These are phyloP conservation scores for Furnarius figulus DNA, from an alignment of 2,113 vertebrate genomes.

Conservation along the genomic window DNA sequence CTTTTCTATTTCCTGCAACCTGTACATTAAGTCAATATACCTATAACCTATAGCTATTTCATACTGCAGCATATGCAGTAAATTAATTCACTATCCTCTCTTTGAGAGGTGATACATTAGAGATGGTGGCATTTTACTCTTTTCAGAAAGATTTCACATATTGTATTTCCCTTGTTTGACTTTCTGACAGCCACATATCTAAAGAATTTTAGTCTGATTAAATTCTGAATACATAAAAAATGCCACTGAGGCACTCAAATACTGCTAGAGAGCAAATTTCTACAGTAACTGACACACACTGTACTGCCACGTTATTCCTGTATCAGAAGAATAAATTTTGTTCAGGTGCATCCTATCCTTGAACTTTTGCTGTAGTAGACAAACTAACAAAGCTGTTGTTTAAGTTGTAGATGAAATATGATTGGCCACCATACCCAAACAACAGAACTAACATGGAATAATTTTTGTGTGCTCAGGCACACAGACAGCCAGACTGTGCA, in stretches of 20 bases:
- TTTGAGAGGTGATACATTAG: neutral
- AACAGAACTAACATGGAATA: no score
- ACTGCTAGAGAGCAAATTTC: no score
- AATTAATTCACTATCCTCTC: neutral
- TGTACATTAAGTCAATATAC: no score
- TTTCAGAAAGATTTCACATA: neutral
- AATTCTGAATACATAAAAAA: neutral
- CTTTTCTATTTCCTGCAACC: no score
- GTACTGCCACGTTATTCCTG: neutral
- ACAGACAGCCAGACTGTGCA: neutral
- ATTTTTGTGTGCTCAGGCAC: neutral
- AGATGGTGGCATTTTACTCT: neutral
- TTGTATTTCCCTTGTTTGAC: neutral
- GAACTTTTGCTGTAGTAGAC: no score
- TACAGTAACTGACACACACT: fast-evolving
- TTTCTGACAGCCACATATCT: neutral
- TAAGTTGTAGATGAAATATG: no score
- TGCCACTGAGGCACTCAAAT: neutral
- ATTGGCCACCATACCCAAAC: no score
- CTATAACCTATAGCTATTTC: no score
- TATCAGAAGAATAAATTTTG: neutral
- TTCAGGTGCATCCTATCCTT: neutral
- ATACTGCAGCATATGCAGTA: no score
- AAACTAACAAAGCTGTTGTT: no score
- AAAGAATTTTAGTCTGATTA: neutral